A percentile compares a stretch with the other conserved stretches of the same genome.
Evolutionary conservation across 92 coral and sea anemone species (phyloP).

Genomic region (Porites evermanni): DNA sequence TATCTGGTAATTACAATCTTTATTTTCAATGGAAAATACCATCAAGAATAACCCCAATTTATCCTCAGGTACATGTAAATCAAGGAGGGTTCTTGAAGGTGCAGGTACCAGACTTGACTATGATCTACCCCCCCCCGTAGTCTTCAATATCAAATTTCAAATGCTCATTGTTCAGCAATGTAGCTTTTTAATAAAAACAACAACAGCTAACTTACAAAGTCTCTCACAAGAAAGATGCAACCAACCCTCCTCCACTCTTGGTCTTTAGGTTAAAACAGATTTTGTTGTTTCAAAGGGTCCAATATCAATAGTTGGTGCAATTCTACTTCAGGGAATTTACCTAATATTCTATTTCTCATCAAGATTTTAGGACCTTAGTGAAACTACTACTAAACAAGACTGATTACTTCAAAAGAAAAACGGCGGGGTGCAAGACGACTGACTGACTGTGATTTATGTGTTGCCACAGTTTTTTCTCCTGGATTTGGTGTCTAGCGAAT

Average conservation of each 20-base stretch:
- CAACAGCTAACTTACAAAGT: no score
- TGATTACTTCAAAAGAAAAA: background rate
- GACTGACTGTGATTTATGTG: background rate
- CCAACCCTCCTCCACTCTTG: no score
- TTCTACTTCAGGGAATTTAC: background rate
- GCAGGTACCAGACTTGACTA: no score
- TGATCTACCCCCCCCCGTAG: no score
- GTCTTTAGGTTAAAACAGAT: no score
- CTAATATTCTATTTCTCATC: background rate
- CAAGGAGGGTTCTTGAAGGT: no score
- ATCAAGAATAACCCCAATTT: no score
- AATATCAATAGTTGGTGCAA: no score
- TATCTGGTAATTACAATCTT: background rate
- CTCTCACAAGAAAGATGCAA: no score
- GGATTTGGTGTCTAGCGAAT: no score
- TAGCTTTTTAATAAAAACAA: background rate
- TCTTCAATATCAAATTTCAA: background rate
- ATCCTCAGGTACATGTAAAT: no score
- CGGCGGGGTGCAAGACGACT: background rate
- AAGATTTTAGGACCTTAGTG: background rate
- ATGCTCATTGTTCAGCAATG: background rate
- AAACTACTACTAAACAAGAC: background rate
- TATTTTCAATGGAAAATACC: background rate
- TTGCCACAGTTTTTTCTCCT: background rate
- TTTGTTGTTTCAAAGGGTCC: no score